Conservation (phyloP, 2,888 invertebrate genomes). For the Hipparchia semele region DNA sequence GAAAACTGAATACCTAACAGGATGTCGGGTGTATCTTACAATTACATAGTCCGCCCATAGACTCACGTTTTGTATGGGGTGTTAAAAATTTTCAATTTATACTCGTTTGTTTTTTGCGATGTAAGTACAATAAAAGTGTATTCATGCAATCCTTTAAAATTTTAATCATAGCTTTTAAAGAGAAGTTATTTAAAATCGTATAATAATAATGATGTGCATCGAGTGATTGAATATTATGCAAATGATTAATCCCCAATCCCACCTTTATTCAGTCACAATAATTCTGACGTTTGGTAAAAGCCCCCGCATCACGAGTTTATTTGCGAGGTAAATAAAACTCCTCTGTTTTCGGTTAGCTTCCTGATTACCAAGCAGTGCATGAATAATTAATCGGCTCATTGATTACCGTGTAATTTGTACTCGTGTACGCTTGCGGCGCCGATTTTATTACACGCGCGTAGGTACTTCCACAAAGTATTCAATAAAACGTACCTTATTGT, state of each 20-base stretch:
- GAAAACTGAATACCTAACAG: too few relatives aligned
- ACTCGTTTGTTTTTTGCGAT: too few relatives aligned
- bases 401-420: constrained; percentile 38
- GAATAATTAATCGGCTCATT: constrained; percentile 40
- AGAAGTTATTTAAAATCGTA: too few relatives aligned
- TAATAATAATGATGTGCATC: neutral
- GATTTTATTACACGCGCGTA: neutral
- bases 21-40: too few relatives aligned
- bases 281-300: constrained; percentile 16
- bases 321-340: constrained; percentile 38
- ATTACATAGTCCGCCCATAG: too few relatives aligned
- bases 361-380: constrained; percentile 39
- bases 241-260: neutral
- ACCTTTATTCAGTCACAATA: neutral
- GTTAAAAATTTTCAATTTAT: too few relatives aligned
- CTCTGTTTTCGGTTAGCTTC: constrained; percentile 39
- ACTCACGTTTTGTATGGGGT: too few relatives aligned
- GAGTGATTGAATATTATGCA: neutral
- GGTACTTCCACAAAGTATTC: constrained; percentile 1
- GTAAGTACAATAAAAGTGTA: too few relatives aligned
- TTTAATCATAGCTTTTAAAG: too few relatives aligned
- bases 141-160: too few relatives aligned
- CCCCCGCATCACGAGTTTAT: constrained; percentile 27
- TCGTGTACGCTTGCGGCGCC: constrained; percentile 15
- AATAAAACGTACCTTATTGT: too few relatives aligned